Conservation (phyloP, 2,888 invertebrate genomes). For the Diachrysia chrysitis region DNA sequence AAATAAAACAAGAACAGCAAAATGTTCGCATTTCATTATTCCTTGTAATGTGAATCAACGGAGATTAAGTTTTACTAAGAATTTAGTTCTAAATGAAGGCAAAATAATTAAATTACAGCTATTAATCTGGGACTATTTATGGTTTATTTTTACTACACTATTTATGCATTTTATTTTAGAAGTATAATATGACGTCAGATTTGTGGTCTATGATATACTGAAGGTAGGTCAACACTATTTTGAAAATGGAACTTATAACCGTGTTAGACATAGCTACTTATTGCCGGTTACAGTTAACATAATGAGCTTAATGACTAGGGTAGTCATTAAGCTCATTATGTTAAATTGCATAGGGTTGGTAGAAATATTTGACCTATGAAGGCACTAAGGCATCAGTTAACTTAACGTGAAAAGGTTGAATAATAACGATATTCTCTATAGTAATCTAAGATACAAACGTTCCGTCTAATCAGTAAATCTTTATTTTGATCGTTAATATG, state of each 20-base stretch:
- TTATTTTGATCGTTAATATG: not conserved
- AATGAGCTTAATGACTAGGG: no score
- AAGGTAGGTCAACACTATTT: not conserved
- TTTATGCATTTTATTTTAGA: not conserved
- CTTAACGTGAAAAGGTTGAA: no score
- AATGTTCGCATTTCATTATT: conserved; percentile 1
- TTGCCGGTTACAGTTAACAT: not conserved
- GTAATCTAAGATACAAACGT: no score
- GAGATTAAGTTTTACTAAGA: conserved; percentile 3
- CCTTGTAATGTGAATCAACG: not conserved
- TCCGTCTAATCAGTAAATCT: not conserved
- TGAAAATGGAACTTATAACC: not conserved
- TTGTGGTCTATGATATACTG: not conserved
- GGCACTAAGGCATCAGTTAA: not conserved
- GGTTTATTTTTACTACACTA: not conserved
- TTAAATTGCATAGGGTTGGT: not conserved
- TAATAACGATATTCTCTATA: no score
- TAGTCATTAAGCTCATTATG: no score
- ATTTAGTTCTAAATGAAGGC: not conserved
- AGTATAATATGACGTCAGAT: not conserved
- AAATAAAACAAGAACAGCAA: conserved; percentile 5
- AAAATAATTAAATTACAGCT: not conserved
- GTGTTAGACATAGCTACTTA: not conserved
- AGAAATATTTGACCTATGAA: not conserved
- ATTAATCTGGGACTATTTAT: not conserved